phyloP scores from a whole-genome alignment of 2,888 invertebrate genomes.

The Eulithis prunata region DNA sequence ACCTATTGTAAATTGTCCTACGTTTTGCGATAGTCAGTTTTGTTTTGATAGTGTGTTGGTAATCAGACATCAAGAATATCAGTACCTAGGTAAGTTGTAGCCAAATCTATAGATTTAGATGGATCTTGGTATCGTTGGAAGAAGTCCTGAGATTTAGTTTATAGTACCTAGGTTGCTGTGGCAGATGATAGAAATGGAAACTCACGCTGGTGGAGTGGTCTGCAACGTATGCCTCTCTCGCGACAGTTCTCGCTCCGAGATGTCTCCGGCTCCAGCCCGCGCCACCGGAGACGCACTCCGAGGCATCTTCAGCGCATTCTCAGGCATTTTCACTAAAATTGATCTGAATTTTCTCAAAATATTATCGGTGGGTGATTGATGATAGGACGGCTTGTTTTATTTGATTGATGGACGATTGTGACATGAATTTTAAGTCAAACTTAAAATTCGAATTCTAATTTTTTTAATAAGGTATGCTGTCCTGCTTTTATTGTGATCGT shows the following conservation, averaged over 20 bases:
- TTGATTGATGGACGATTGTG: slow-evolving; percentile 34
- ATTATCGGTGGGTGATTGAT: slow-evolving; percentile 7
- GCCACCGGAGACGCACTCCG: slow-evolving; percentile 68
- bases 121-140: background rate
- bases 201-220: slow-evolving; percentile 70
- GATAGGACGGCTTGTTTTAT: slow-evolving; percentile 28
- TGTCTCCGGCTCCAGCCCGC: slow-evolving; percentile 72
- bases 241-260: slow-evolving; percentile 71
- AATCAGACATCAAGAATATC: no score
- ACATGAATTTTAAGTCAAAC: slow-evolving; percentile 41
- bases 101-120: background rate
- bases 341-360: slow-evolving; percentile 17
- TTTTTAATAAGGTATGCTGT: background rate
- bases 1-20: background rate
- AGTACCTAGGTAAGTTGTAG: no score
- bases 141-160: no score
- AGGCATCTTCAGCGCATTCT: slow-evolving; percentile 61
- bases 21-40: no score
- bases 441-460: slow-evolving; percentile 21
- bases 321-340: slow-evolving; percentile 58
- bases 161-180: no score
- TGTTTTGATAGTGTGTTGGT: no score
- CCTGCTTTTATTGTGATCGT: no score
- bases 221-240: slow-evolving; percentile 66
- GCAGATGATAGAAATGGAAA: slow-evolving; percentile 2